Evolutionary conservation across 1,140 invertebrate species (phyloP).

Genomic region (Alviniconcha marisindica): DNA sequence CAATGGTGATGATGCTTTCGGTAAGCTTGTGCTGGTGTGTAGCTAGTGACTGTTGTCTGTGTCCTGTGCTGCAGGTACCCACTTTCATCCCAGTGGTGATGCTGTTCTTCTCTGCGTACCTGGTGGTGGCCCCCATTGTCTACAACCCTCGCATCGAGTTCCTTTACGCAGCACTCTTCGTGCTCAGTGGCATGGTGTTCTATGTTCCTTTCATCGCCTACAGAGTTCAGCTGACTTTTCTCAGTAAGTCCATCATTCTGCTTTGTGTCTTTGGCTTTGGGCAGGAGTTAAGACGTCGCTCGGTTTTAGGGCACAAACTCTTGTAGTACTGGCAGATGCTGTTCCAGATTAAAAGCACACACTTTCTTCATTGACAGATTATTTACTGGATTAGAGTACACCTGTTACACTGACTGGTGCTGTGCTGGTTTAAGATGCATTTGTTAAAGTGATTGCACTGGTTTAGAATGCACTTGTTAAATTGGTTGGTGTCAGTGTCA

Average conservation of each 20-base stretch:
- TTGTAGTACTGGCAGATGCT: too few species aligned
- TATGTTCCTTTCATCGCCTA: conserved; percentile 88
- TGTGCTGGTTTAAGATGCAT: too few species aligned
- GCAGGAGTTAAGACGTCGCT: too few species aligned
- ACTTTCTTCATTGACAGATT: too few species aligned
- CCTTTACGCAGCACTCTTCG: conserved; percentile 85
- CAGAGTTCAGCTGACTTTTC: conserved; percentile 74
- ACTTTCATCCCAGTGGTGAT: conserved; percentile 86
- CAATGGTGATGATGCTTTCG: too few species aligned
- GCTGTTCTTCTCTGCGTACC: conserved; percentile 83
- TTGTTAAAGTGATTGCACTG: too few species aligned
- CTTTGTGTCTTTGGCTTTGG: not conserved
- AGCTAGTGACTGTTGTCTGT: conserved; percentile 32
- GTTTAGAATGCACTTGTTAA: too few species aligned
- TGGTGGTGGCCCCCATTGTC: conserved; percentile 86
- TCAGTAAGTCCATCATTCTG: conserved; percentile 64
- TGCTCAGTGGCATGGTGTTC: conserved; percentile 83
- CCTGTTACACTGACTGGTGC: too few species aligned
- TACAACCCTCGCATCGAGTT: conserved; percentile 87
- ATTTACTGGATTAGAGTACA: too few species aligned
- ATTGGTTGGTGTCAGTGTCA: too few species aligned
- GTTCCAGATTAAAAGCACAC: too few species aligned
- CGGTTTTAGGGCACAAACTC: too few species aligned
- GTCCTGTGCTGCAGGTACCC: conserved; percentile 85
- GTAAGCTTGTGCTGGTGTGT: not conserved